Base-by-base conservation (phyloP, 2,797 vertebrate species). In the Esox lucius region DNA sequence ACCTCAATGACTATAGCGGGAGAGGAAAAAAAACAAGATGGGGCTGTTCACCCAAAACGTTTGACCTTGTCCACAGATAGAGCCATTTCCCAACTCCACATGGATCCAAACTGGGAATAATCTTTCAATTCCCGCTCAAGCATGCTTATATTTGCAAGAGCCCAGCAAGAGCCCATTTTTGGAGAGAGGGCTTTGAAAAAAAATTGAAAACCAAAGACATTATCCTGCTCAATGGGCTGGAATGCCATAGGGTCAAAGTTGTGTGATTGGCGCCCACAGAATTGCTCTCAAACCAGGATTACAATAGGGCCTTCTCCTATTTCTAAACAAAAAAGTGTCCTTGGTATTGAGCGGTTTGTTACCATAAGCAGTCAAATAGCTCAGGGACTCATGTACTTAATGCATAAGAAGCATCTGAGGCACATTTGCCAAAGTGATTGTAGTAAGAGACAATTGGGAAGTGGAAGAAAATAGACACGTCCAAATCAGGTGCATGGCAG, bases 161-260 rank as follows among this genome's bases (percentile, higher is more conserved):
- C 72, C 74, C 76, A 74, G 51, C 73, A 74, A 46, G 49, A 65
- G 53, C 74, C 22, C 24, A n/a, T 83, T 71, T 71, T 74, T 49
- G 22, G 53, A 75, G 51, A 71, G 73, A 70, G 75, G 72, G 73
- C 66, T 67, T 56, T 79, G 66, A 28, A 76, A 78, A 78, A 68
- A 73, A 80, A 75, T 80, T 80, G 26, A 9, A 70, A 28, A 68
- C 22, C 67, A 77, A 73, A 80, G 66, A 78, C 81, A 83, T 83
- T 81, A 80, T 83, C 74, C 75, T 78, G 69, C 74, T 78, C 76
- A 83, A 80, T 83, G 79, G 79, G 28, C 72, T 75, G 76, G 76
- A 83, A 78, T 79, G 68, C 68, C 56, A 74, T 78, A 70, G 53
- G 73, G 70, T 51, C 68, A 68, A 74, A 71, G 46, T 15, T 46